Evolutionary conservation across 2,888 invertebrate genomes (phyloP), one percentile per base, ranked within the genome.

Genomic region (Seira musarum): DNA sequence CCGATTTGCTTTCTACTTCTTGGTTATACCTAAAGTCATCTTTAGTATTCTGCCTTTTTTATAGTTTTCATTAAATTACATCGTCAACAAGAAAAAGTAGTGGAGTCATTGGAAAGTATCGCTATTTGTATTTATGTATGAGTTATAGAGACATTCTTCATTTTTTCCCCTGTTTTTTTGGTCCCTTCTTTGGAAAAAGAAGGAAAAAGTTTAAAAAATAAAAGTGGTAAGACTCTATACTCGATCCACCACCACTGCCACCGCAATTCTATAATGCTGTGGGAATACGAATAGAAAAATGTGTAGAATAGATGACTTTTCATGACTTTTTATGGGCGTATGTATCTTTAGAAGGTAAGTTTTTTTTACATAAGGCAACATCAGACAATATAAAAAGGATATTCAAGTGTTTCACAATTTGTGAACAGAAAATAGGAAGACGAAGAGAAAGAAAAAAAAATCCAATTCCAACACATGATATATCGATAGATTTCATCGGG

Each of bases 381-480:
- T 49, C 17, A 57, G 63, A 73, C 40, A 69, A 57, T 68, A 49
- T n/a, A 65, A 63, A 63, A 78, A 61, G 67, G 65, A 71, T 77
- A 82, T 73, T 83, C 80, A 81, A 80, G 80, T 80, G 80, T 68
- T 80, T 68, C 46, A 35, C 74, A 66, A 68, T 71, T 80, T 80
- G 66, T 75, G 17, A 5, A 30, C 30, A 49, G 49, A 49, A 49
- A 49, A 49, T 49, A 49, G 15, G 49, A 49, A n/a, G 49, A 2
- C 64, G 46, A 30, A 25, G 53, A 53, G 21, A 68, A 25, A 35
- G 15, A 46, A 53, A 64, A 69, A 74, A 66, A 80, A 76, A 80
- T 76, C 80, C 80, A 80, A 80, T 80, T 80, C 75, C 69, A 76
- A 68, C 71, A 17, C 71, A 76, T 80, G 80, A 80, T 80, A 80